Percentiles rank a stretch among this genome's conserved stretches.
Conservation (phyloP, 2,888 invertebrate genomes). For the Cosmopolites sordidus region DNA sequence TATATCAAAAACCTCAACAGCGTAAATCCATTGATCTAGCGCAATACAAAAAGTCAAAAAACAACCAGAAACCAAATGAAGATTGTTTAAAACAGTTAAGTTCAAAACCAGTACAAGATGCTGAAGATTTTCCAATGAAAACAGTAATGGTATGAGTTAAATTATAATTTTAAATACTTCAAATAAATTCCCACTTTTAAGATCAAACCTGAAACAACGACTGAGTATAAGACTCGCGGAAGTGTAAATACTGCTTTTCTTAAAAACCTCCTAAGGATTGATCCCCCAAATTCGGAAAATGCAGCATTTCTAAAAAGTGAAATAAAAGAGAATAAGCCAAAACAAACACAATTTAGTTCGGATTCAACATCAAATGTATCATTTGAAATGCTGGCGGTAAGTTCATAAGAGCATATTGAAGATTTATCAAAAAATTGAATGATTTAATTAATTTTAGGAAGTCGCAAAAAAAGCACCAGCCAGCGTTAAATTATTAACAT, state of each 20-base stretch:
- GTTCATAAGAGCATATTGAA: no score
- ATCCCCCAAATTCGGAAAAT: constrained; percentile 5
- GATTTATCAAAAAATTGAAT: background rate
- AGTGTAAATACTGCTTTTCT: constrained; percentile 37
- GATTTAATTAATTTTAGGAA: constrained; percentile 22
- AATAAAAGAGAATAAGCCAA: constrained; percentile 3
- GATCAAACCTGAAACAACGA: background rate
- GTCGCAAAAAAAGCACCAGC: constrained; percentile 30
- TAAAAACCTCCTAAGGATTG: constrained; percentile 39
- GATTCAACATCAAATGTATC: constrained; percentile 15
- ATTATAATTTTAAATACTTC: no score
- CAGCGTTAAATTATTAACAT: constrained; percentile 45
- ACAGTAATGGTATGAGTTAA: no score
- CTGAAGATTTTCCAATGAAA: no score
- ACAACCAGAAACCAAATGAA: no score
- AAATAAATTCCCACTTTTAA: no score
- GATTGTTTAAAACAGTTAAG: no score
- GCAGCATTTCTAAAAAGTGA: background rate
- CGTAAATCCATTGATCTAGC: no score
- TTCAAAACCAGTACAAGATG: no score
- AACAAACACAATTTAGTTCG: no score
- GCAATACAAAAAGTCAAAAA: no score
- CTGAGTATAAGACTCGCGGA: background rate
- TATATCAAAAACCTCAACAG: background rate
- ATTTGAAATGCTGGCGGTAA: constrained; percentile 30